Evolutionary conservation across 2,113 vertebrate genomes (phyloP).

Genomic region (Corydoras maculifer): DNA sequence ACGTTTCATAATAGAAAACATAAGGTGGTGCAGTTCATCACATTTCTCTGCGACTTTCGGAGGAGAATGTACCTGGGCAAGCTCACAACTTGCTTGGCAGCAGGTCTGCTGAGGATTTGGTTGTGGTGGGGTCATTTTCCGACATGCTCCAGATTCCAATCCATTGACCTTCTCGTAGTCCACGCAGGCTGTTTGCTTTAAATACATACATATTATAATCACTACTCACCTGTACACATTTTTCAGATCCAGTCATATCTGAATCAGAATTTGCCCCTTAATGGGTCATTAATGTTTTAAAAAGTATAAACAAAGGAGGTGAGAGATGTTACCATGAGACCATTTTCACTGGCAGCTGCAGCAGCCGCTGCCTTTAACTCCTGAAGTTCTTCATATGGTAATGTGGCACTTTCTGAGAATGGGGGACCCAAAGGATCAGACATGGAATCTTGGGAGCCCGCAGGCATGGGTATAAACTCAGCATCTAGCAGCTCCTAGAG

Average conservation of each 20-base stretch:
- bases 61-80: conserved; percentile 54
- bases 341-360: conserved; percentile 52
- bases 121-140: conserved; percentile 56
- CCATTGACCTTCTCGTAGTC: conserved; percentile 56
- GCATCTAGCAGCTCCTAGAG: conserved; percentile 88
- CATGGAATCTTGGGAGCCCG: conserved; percentile 48
- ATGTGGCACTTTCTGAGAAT: conserved; percentile 56
- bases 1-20: not conserved
- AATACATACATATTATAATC: not conserved
- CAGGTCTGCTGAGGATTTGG: conserved; percentile 64
- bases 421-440: conserved; percentile 44
- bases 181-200: conserved; percentile 62
- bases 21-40: not conserved
- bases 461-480: conserved; percentile 92
- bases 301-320: too few species aligned
- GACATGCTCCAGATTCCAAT: conserved; percentile 53
- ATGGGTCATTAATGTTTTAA: too few species aligned
- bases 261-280: too few species aligned
- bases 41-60: not conserved
- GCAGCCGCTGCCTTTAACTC: conserved; percentile 76
- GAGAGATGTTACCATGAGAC: conserved; percentile 52
- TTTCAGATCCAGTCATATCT: too few species aligned
- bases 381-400: conserved; percentile 76
- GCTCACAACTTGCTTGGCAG: conserved; percentile 52
- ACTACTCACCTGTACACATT: not conserved